Evolutionary conservation across 2,888 invertebrate species (phyloP).

Genomic region (Plemyria rubiginata): DNA sequence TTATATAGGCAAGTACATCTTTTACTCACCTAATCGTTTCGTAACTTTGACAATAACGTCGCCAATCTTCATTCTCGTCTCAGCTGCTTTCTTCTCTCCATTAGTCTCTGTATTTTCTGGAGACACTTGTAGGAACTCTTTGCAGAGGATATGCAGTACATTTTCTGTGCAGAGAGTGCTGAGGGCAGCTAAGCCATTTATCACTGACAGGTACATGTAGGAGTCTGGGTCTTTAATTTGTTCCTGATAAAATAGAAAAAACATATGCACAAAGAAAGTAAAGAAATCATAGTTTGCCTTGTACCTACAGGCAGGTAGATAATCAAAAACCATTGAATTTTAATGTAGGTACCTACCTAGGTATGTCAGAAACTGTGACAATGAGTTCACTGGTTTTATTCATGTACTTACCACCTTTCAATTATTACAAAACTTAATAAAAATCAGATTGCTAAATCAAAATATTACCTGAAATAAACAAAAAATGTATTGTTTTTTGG

Average conservation of each 20-base stretch:
- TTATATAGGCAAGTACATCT: background rate
- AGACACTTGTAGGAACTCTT: slow-evolving; percentile 85
- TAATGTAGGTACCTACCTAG: no score
- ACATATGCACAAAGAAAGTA: no score
- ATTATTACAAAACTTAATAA: no score
- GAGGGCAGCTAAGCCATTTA: slow-evolving; percentile 90
- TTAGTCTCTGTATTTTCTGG: slow-evolving; percentile 54
- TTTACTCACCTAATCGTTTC: slow-evolving; percentile 86
- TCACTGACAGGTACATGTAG: slow-evolving; percentile 91
- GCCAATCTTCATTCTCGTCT: slow-evolving; percentile 91
- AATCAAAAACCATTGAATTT: no score
- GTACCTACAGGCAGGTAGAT: no score
- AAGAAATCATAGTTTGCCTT: no score
- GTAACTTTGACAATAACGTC: slow-evolving; percentile 91
- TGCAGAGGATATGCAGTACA: slow-evolving; percentile 87
- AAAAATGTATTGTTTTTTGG: slow-evolving; percentile 87
- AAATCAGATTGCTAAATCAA: background rate
- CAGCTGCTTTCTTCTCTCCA: slow-evolving; percentile 74
- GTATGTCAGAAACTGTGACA: no score
- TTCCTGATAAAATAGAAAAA: slow-evolving; percentile 74
- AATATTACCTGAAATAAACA: slow-evolving; percentile 88
- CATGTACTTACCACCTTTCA: no score
- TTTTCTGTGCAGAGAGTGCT: slow-evolving; percentile 87
- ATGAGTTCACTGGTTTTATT: no score
- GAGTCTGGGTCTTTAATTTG: slow-evolving; percentile 91